Evolutionary conservation across 1,140 invertebrate species (phyloP).

Genomic region (Drosophila pallidifrons): DNA sequence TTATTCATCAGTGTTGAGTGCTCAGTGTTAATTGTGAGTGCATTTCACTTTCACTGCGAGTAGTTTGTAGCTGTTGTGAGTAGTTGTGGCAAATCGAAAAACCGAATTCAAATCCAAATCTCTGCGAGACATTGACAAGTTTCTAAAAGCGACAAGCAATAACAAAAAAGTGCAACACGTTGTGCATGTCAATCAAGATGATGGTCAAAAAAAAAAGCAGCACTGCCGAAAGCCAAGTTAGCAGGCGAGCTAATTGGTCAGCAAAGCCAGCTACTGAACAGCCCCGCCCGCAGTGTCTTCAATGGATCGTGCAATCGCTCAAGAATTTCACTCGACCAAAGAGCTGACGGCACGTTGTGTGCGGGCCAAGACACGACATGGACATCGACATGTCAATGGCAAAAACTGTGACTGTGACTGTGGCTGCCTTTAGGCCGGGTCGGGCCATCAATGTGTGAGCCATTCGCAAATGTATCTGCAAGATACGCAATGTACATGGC

Average conservation of each 20-base stretch:
- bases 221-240: slow-evolving; percentile 8
- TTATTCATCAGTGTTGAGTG: slow-evolving; percentile 17
- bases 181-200: slow-evolving; percentile 54
- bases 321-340: slow-evolving; percentile 10
- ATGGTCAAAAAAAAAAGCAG: slow-evolving; percentile 15
- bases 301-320: slow-evolving; percentile 5
- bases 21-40: not conserved
- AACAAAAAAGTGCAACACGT: slow-evolving; percentile 33
- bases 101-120: slow-evolving; percentile 25
- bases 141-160: slow-evolving; percentile 20
- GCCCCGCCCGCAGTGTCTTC: not conserved
- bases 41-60: slow-evolving; percentile 50
- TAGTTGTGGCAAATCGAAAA: slow-evolving; percentile 7
- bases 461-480: not conserved
- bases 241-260: slow-evolving; percentile 1
- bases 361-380: slow-evolving; percentile 9
- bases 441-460: not conserved
- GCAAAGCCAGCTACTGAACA: not conserved
- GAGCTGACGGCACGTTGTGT: not conserved
- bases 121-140: slow-evolving; percentile 32
- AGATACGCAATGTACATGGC: slow-evolving; percentile 2
- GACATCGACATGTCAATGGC: not conserved
- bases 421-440: not conserved
- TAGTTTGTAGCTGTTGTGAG: no score
- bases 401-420: not conserved